Percentiles rank a stretch among this genome's conserved stretches.
Conservation (phyloP, 1,140 invertebrate species). For the Drosophila repleta region DNA sequence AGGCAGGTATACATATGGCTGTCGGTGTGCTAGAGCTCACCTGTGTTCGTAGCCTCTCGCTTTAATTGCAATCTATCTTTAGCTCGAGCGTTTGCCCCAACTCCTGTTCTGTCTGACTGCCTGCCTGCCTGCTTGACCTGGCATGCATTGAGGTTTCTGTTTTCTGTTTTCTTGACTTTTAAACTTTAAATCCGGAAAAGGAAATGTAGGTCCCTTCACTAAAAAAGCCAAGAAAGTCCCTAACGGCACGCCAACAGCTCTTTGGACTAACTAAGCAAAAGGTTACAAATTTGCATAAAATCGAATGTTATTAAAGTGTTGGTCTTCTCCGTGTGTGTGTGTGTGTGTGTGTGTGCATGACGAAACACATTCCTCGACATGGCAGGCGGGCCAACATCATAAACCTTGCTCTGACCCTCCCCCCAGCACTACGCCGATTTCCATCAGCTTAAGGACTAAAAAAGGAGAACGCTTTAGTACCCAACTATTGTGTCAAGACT, state of each 20-base stretch:
- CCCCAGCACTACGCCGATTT: conserved; percentile 15
- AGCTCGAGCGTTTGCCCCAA: conserved; percentile 33
- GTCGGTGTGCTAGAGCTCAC: background rate
- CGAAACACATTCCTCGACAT: conserved; percentile 44
- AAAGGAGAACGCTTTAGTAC: background rate
- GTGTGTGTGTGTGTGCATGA: conserved; percentile 11
- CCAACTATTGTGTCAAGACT: conserved; percentile 14
- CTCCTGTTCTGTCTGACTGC: background rate
- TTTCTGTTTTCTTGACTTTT: conserved; percentile 63
- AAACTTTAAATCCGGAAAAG: conserved; percentile 70
- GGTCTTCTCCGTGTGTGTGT: conserved; percentile 1
- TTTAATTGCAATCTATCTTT: conserved; percentile 70
- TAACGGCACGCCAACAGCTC: conserved; percentile 64
- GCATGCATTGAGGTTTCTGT: conserved; percentile 57
- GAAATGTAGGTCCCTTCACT: conserved; percentile 44
- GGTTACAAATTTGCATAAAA: conserved; percentile 79
- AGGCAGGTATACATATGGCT: background rate
- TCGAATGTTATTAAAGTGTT: conserved; percentile 66
- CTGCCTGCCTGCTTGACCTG: conserved; percentile 2
- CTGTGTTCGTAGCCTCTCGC: conserved; percentile 12
- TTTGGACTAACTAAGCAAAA: conserved; percentile 48
- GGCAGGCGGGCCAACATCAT: conserved; percentile 51
- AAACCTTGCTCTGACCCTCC: conserved; percentile 42
- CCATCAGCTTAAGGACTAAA: conserved; percentile 20
- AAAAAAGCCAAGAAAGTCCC: conserved; percentile 34